A percentile compares a stretch with the other conserved stretches of the same genome.
These are phyloP conservation scores for Lepidochrysops patricia DNA, from an alignment of 2,888 invertebrate species.

Conservation along the genomic window DNA sequence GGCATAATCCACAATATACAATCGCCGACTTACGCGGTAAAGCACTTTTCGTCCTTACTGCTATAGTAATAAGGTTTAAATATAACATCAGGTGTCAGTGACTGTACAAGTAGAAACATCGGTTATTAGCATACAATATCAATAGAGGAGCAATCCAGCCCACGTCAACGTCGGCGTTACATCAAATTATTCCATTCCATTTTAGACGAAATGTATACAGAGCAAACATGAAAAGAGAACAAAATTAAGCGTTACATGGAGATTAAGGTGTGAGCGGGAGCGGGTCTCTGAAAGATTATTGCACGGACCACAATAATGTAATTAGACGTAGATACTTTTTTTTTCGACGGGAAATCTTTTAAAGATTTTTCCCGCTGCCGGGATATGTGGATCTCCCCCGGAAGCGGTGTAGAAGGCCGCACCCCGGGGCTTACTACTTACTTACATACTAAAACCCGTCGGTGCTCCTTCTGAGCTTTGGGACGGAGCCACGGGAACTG, in stretches of 20 bases:
- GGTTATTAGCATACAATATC: conserved; percentile 41
- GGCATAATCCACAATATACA: conserved; percentile 6
- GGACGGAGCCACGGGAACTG: too few species aligned
- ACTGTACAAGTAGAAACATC: conserved; percentile 28
- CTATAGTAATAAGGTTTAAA: background rate
- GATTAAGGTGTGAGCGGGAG: conserved; percentile 30
- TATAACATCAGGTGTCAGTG: background rate
- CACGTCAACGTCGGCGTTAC: conserved; percentile 53
- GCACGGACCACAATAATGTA: too few species aligned
- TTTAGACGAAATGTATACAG: conserved; percentile 70
- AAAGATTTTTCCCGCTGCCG: too few species aligned
- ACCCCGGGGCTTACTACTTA: too few species aligned
- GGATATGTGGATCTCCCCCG: too few species aligned
- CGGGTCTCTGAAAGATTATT: too few species aligned
- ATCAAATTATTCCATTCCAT: conserved; percentile 66
- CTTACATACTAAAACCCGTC: too few species aligned
- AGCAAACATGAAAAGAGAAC: conserved; percentile 72
- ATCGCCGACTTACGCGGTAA: background rate
- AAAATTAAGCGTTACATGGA: conserved; percentile 58
- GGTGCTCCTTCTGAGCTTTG: too few species aligned
- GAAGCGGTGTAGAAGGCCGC: too few species aligned
- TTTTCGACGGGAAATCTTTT: too few species aligned
- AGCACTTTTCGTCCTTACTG: background rate
- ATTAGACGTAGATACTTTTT: too few species aligned
- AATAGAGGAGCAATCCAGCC: conserved; percentile 29